Evolutionary conservation across 2,113 vertebrate genomes (phyloP).

Genomic region (Sitta europaea): DNA sequence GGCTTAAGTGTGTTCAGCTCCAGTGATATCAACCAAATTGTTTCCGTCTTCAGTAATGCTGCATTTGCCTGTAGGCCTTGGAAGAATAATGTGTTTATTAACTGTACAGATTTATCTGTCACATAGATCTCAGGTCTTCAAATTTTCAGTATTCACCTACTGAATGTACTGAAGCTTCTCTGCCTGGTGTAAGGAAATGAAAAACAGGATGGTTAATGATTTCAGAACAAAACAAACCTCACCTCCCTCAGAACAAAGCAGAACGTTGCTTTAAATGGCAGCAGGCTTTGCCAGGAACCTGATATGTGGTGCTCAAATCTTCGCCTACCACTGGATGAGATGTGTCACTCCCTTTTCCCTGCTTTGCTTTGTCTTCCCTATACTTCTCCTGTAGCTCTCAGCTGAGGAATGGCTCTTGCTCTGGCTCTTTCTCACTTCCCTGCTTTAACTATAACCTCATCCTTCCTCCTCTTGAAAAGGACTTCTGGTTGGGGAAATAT

Average conservation of each 20-base stretch:
- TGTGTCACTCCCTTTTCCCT: not conserved
- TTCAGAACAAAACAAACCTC: not conserved
- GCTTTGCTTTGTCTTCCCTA: not conserved
- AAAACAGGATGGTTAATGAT: not conserved
- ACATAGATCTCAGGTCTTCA: not conserved
- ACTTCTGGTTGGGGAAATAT: not conserved
- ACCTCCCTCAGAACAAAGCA: not conserved
- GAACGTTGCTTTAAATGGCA: not conserved
- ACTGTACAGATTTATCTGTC: not conserved
- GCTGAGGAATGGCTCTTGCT: not conserved
- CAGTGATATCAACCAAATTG: conserved; percentile 17
- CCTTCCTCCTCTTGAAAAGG: not conserved
- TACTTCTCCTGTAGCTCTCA: not conserved
- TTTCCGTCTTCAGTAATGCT: conserved; percentile 25
- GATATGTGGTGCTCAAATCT: not conserved
- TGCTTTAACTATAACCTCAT: not conserved
- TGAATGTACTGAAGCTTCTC: not conserved
- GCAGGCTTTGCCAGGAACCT: not conserved
- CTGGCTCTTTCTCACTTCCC: not conserved
- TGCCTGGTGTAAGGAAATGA: not conserved
- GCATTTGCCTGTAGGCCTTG: not conserved
- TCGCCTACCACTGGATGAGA: accelerated
- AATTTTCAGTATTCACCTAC: not conserved
- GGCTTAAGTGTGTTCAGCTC: not conserved
- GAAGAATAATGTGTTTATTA: not conserved